phyloP scores from a whole-genome alignment of 1,140 invertebrate species.

The Listronotus bonariensis region DNA sequence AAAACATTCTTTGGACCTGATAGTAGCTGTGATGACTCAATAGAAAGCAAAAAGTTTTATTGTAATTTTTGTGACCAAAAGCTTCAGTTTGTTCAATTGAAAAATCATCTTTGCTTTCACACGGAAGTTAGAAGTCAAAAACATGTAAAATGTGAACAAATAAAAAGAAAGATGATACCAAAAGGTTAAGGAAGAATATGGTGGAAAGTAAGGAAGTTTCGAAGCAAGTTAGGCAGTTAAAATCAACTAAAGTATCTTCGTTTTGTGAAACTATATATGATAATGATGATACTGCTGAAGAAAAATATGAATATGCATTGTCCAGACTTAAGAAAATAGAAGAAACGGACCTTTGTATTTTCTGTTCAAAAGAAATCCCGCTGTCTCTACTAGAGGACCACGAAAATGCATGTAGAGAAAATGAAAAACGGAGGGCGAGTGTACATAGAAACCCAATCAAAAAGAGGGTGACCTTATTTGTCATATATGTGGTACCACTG shows the following conservation, averaged over 20 bases:
- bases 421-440: slow-evolving; percentile 2
- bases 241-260: too few relatives aligned
- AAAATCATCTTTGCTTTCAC: slow-evolving; percentile 2
- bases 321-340: not conserved
- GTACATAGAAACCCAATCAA: not conserved
- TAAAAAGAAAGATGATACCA: not conserved
- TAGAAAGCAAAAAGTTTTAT: not conserved
- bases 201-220: too few relatives aligned
- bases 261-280: too few relatives aligned
- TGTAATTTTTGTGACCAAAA: not conserved
- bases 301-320: not conserved
- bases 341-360: slow-evolving; percentile 28
- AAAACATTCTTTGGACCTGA: not conserved
- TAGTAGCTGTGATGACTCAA: not conserved
- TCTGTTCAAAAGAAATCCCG: slow-evolving; percentile 25
- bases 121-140: not conserved
- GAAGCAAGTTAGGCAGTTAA: too few relatives aligned
- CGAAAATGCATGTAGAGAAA: slow-evolving; percentile 15
- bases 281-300: not conserved
- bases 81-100: not conserved
- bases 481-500: slow-evolving; percentile 13
- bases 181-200: not conserved
- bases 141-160: not conserved
- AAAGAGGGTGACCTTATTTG: slow-evolving; percentile 5
- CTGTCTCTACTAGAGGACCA: not conserved